phyloP scores from a whole-genome alignment of 2,888 invertebrate species.

The Chirona hameri region DNA sequence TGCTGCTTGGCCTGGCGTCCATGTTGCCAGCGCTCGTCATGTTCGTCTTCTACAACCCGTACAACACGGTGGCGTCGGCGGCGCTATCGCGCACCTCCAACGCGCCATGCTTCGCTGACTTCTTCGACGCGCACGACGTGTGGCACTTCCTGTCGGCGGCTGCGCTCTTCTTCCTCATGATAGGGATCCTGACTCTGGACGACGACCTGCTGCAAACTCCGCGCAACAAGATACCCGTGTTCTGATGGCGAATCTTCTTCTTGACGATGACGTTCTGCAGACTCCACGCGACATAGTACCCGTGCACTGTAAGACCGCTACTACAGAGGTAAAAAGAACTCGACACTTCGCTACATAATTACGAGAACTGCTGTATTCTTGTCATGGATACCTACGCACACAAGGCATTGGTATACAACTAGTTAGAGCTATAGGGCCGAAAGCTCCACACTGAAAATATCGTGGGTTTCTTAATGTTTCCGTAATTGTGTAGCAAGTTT shows the following conservation, averaged over 20 bases:
- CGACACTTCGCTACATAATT: too few species aligned
- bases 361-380: too few species aligned
- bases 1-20: conserved; percentile 32
- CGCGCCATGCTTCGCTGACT: conserved; percentile 46
- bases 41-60: conserved; percentile 36
- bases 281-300: too few species aligned
- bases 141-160: conserved; percentile 51
- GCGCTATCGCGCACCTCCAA: conserved; percentile 47
- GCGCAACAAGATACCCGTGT: conserved; percentile 32
- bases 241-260: conserved; percentile 1
- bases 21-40: conserved; percentile 35
- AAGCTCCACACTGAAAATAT: too few species aligned
- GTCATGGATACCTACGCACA: too few species aligned
- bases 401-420: too few species aligned
- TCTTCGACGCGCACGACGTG: conserved; percentile 50
- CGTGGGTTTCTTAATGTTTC: too few species aligned
- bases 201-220: conserved; percentile 29
- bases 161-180: conserved; percentile 48
- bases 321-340: too few species aligned
- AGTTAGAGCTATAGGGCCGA: too few species aligned
- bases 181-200: conserved; percentile 42
- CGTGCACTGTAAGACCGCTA: too few species aligned
- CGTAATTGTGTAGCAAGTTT: too few species aligned
- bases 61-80: conserved; percentile 42
- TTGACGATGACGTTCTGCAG: too few species aligned